Evolutionary conservation across 1,140 invertebrate species (phyloP).

Genomic region (Gryon sp.): DNA sequence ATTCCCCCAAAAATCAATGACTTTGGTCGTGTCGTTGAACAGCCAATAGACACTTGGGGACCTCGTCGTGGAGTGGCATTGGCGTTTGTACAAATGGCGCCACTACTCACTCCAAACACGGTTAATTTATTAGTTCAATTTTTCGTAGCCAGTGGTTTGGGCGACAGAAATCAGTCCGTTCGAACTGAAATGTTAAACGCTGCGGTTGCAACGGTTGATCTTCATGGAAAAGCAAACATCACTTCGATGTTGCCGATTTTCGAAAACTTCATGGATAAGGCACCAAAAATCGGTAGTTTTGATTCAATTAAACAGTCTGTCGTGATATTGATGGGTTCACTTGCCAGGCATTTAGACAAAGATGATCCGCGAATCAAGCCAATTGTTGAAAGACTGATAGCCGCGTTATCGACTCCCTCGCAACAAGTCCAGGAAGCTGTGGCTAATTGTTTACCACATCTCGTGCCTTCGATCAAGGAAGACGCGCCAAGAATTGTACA

Average conservation of each 20-base stretch:
- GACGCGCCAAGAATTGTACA: conserved; percentile 93
- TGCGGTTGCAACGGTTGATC: conserved; percentile 93
- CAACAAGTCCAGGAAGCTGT: conserved; percentile 99
- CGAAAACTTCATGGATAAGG: conserved; percentile 93
- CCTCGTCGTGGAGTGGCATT: conserved; percentile 92
- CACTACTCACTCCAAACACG: conserved; percentile 83
- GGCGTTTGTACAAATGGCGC: conserved; percentile 87
- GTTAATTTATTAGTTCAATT: conserved; percentile 88
- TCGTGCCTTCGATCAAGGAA: conserved; percentile 94
- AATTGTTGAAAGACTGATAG: conserved; percentile 94
- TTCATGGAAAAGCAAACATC: conserved; percentile 90
- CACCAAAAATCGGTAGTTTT: conserved; percentile 92
- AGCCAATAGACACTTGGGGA: conserved; percentile 93
- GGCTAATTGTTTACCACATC: conserved; percentile 95
- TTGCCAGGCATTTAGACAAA: conserved; percentile 96
- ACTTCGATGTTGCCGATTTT: conserved; percentile 90
- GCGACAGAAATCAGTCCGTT: conserved; percentile 91
- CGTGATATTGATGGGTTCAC: conserved; percentile 97
- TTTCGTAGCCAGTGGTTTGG: conserved; percentile 92
- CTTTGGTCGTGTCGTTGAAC: conserved; percentile 93
- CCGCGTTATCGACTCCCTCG: conserved; percentile 96
- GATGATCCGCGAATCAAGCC: conserved; percentile 93
- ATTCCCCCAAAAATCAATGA: conserved; percentile 93
- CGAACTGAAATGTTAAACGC: conserved; percentile 95
- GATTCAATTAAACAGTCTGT: conserved; percentile 97